A percentile compares a stretch with the other conserved stretches of the same genome.
Conservation (phyloP, 2,888 invertebrate genomes). For the Leistus spinibarbis region DNA sequence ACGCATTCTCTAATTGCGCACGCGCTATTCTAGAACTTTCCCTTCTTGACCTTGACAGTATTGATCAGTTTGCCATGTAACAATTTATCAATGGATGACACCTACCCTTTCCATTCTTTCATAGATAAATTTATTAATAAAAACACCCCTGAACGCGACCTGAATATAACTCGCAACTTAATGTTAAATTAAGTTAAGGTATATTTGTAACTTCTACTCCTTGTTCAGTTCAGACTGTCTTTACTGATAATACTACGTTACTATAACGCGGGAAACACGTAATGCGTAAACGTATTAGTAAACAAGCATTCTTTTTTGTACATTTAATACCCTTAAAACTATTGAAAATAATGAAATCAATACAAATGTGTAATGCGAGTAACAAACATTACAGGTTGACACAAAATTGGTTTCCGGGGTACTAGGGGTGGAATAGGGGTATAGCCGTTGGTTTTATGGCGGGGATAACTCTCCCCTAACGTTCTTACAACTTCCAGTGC, state of each 20-base stretch:
- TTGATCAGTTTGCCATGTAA: background rate
- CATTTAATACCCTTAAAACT: background rate
- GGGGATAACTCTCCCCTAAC: background rate
- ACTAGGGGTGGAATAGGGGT: background rate
- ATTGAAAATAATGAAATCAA: background rate
- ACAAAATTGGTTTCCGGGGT: background rate
- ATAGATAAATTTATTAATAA: background rate
- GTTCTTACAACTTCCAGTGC: background rate
- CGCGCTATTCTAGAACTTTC: background rate
- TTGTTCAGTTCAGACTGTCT: too few relatives aligned
- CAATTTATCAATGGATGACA: background rate
- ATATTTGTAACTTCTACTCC: too few relatives aligned
- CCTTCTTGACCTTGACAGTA: conserved; percentile 6
- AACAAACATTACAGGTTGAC: background rate
- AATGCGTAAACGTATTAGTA: too few relatives aligned
- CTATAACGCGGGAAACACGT: too few relatives aligned
- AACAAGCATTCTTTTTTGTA: too few relatives aligned
- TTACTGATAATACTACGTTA: too few relatives aligned
- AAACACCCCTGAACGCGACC: background rate
- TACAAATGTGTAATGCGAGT: background rate
- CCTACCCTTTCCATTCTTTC: background rate
- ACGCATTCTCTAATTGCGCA: background rate
- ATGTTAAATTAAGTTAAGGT: too few relatives aligned
- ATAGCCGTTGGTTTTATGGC: background rate
- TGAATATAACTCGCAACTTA: too few relatives aligned